Percentiles rank a stretch among this genome's conserved stretches.
These are phyloP conservation scores for Phenganax stokvisi DNA, from an alignment of 92 coral and sea anemone genomes.

Conservation along the genomic window DNA sequence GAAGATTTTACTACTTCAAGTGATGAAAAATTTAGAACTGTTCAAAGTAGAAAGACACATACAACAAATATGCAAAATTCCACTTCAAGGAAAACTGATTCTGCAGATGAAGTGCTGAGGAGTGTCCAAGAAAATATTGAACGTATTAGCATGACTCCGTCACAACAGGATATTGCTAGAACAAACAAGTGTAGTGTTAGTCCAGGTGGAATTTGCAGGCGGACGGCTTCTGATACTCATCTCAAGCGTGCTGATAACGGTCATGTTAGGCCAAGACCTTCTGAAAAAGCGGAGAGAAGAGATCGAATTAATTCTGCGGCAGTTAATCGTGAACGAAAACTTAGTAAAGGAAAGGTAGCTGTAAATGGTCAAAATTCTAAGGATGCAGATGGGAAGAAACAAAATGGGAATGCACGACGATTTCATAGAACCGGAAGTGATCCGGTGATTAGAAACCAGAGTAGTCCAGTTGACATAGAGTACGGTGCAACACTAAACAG, in stretches of 20 bases:
- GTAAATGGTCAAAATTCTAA: not conserved
- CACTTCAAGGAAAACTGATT: not conserved
- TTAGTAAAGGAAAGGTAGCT: not conserved
- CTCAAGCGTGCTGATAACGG: constrained; percentile 13
- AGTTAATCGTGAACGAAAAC: not conserved
- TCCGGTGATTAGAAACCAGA: not conserved
- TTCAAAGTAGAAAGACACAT: not conserved
- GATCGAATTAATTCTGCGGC: not conserved
- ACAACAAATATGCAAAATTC: not conserved
- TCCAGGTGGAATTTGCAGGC: not conserved
- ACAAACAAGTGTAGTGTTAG: not conserved
- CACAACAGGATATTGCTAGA: not conserved
- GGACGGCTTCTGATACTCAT: not conserved
- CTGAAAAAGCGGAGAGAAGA: not conserved
- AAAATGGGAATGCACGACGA: not conserved
- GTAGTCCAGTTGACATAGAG: not conserved
- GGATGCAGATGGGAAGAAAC: not conserved
- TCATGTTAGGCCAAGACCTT: not conserved
- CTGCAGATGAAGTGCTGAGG: constrained; percentile 24
- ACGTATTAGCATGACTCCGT: constrained; percentile 17
- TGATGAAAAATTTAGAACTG: not conserved
- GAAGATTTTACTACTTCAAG: not conserved
- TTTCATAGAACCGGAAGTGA: not conserved
- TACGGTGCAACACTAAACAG: not conserved
- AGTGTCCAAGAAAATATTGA: constrained; percentile 35